Evolutionary conservation across 2,113 vertebrate genomes (phyloP), one percentile per base, ranked within the genome.

Genomic region (Hyperopisus bebe): DNA sequence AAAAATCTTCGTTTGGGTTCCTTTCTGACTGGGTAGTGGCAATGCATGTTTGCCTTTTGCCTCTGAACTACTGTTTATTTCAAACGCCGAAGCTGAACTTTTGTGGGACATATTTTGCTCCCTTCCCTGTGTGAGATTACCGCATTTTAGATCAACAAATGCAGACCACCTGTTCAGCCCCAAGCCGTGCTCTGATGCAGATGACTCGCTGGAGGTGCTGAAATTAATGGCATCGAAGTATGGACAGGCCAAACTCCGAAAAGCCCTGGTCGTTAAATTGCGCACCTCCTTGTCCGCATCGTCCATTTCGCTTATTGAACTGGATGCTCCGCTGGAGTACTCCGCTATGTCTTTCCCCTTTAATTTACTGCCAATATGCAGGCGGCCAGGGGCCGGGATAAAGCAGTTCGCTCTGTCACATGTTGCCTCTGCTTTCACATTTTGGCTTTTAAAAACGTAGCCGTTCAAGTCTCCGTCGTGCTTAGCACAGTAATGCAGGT

Each of bases 221-320:
- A 98, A 93, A 92, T 95, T 95, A 70, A 98, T 96, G 27, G 98
- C 96, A 94, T 99, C 98, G 70, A 98, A 97, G 94, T 97, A 99
- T 1, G 98, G 98, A 93, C 97, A 98, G 7, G 98, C 98, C 48
- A 99, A 94, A 94, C 98, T 99, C 55, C 98, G 96, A 96, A 99
- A 99, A 87, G 98, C 97, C 85, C 97, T 95, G 84, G 98, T 96
- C 2, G 98, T 99, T 92, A 99, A 95, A 95, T 95, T 99, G 55
- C 98, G 96, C 94, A 99, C 98, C 93, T 99, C 98, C 90, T 99
- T 98, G 94, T 99, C 98, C 0, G 98, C 98, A 89, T 99, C 98
- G 86, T 99, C 98, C 94, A 99, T 95, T 91, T 99, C 98, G 31
- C 98, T 99, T 87, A 99, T 97, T 9, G 97, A 99, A 89, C 98